Percentiles rank a stretch among this genome's conserved stretches.
Conservation (phyloP, 1,140 invertebrate genomes). For the Neotoxoptera formosana region DNA sequence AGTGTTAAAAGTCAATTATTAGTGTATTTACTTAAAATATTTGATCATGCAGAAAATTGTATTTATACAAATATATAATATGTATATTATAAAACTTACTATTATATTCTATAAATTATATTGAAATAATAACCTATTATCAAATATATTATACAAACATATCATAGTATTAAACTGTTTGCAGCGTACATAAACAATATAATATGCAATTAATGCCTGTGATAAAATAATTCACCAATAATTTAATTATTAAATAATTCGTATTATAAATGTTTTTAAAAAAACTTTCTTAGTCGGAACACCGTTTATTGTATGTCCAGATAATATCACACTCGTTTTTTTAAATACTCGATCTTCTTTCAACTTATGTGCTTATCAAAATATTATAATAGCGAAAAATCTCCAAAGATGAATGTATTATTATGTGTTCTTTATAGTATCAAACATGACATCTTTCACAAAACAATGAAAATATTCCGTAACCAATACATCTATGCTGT, state of each 20-base stretch:
- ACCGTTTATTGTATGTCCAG: too few species aligned
- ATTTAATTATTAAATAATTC: too few species aligned
- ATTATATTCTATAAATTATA: background rate
- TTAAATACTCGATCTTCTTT: background rate
- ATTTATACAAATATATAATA: background rate
- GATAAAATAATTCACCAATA: background rate
- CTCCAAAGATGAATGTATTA: background rate
- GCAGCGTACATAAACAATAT: too few species aligned
- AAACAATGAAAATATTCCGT: conserved; percentile 31
- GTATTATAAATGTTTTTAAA: too few species aligned
- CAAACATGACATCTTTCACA: background rate
- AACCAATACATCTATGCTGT: background rate
- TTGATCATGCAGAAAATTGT: background rate
- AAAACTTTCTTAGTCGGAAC: background rate
- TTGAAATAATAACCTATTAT: background rate
- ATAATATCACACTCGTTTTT: background rate
- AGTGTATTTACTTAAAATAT: background rate
- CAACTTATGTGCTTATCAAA: background rate
- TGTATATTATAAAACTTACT: too few species aligned
- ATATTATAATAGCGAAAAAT: background rate
- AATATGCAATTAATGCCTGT: too few species aligned
- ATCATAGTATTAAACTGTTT: background rate
- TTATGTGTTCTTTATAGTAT: background rate
- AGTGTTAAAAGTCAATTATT: background rate
- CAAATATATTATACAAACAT: background rate